These are phyloP conservation scores for Adelosebastes latens DNA, from an alignment of 2,797 vertebrate species.

Conservation along the genomic window DNA sequence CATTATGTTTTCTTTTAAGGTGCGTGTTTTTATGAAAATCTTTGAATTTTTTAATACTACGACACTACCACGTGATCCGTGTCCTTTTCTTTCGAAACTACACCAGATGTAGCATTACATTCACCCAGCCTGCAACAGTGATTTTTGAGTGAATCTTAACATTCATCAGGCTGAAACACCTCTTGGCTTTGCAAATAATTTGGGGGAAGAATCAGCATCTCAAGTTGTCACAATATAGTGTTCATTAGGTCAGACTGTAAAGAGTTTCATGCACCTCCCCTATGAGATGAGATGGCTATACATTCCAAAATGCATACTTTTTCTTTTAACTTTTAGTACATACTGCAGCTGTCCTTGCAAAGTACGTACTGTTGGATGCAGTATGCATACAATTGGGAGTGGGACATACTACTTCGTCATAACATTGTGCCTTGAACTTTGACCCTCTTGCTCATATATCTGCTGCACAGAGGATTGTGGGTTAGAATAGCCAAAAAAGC, in stretches of 20 bases:
- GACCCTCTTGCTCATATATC: too few species aligned
- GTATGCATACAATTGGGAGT: too few species aligned
- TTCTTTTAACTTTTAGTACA: too few species aligned
- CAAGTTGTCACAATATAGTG: neutral
- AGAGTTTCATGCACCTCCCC: neutral
- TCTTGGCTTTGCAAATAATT: neutral
- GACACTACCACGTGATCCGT: neutral
- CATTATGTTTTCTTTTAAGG: accelerated
- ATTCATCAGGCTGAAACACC: neutral
- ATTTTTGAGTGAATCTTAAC: neutral
- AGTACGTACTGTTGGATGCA: too few species aligned
- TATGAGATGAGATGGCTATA: neutral
- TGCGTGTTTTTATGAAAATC: neutral
- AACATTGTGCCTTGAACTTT: too few species aligned
- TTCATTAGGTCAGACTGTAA: neutral
- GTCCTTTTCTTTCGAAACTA: neutral
- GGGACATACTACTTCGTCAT: too few species aligned
- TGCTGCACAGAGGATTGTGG: too few species aligned
- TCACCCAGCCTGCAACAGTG: neutral
- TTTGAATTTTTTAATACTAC: neutral
- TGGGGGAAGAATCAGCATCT: neutral
- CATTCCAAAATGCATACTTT: too few species aligned
- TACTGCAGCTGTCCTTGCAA: too few species aligned
- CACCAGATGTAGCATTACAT: neutral
- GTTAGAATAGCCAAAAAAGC: too few species aligned